Conservation (phyloP, 2,888 invertebrate genomes). For the Leucophenga montana region DNA sequence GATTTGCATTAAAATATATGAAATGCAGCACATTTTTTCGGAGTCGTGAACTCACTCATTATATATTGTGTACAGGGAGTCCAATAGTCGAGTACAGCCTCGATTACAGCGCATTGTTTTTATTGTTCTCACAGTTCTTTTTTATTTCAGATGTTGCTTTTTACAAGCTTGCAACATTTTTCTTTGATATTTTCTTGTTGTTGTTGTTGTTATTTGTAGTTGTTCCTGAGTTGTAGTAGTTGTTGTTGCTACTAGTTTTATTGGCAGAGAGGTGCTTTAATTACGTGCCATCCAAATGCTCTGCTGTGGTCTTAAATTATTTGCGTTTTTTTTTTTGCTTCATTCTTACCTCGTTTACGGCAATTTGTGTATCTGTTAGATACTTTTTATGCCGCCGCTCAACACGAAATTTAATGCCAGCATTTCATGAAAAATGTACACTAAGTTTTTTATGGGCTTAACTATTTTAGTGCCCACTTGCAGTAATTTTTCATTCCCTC, state of each 20-base stretch:
- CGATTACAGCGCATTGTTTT: no score
- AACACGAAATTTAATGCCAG: constrained; percentile 10
- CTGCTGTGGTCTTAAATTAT: background rate
- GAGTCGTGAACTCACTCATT: no score
- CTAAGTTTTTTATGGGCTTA: background rate
- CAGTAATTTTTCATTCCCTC: background rate
- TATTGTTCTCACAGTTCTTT: no score
- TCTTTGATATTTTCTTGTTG: constrained; percentile 29
- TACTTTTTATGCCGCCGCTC: constrained; percentile 7
- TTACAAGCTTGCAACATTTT: background rate
- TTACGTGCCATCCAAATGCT: constrained; percentile 50
- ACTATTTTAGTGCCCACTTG: background rate
- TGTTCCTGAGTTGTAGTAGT: constrained; percentile 56
- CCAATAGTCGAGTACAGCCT: no score
- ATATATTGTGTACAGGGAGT: no score
- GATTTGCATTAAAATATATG: no score
- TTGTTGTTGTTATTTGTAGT: constrained; percentile 41
- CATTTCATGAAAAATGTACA: constrained; percentile 13
- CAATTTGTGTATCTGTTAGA: constrained; percentile 21
- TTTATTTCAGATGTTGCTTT: background rate
- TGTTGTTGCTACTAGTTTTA: constrained; percentile 43
- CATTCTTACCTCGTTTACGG: background rate
- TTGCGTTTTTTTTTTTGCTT: background rate
- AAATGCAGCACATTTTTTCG: no score
- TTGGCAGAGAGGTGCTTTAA: constrained; percentile 49